Conservation (phyloP, 2,797 vertebrate species). For the Carduelis carduelis region DNA sequence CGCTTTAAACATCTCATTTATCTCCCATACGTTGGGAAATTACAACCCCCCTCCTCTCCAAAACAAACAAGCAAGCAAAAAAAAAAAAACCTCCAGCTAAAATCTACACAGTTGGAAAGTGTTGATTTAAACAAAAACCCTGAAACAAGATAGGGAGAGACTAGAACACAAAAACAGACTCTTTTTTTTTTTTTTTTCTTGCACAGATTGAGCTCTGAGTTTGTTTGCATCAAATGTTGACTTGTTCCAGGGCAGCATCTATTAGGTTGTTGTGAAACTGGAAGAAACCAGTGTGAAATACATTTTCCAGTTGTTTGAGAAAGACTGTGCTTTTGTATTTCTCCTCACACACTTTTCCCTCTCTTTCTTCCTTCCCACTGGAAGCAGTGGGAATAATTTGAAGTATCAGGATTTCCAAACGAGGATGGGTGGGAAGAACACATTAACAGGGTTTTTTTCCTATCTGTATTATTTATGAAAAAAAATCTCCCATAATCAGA, state of each 20-base stretch:
- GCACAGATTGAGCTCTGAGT: not conserved
- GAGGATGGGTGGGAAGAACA: not conserved
- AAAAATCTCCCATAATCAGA: not conserved
- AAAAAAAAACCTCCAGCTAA: slow-evolving; percentile 22
- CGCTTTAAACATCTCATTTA: slow-evolving; percentile 61
- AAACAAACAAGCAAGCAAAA: slow-evolving; percentile 33
- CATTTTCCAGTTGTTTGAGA: not conserved
- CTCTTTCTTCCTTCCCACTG: not conserved
- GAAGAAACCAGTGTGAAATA: not conserved
- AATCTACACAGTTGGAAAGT: slow-evolving; percentile 37
- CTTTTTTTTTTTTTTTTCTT: not conserved
- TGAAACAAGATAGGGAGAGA: slow-evolving; percentile 3
- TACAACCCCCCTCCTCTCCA: slow-evolving; percentile 50
- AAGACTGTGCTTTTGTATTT: not conserved
- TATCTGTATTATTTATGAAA: not conserved
- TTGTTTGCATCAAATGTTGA: slow-evolving; percentile 3
- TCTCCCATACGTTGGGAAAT: slow-evolving; percentile 55
- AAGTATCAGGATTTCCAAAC: not conserved
- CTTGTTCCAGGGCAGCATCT: not conserved
- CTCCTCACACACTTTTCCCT: not conserved
- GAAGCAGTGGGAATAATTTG: not conserved
- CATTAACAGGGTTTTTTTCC: accelerated
- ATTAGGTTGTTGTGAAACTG: not conserved
- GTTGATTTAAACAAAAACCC: slow-evolving; percentile 54
- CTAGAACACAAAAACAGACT: not conserved